These are phyloP conservation scores for Tiliacea aurago DNA, from an alignment of 2,888 invertebrate genomes.

Conservation along the genomic window DNA sequence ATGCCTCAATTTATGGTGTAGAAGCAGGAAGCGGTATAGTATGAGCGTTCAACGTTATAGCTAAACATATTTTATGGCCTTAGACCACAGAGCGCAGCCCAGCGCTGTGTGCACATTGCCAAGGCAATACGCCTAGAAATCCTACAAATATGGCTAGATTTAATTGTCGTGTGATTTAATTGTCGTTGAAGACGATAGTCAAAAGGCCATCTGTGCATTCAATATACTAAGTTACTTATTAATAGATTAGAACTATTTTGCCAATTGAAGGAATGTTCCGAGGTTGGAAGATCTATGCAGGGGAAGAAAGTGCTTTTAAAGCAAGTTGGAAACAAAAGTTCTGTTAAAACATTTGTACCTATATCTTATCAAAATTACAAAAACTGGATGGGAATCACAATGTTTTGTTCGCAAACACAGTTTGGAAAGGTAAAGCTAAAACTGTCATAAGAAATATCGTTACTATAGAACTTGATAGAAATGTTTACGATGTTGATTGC, in stretches of 20 bases:
- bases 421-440: conserved; percentile 39
- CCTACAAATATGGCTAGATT: background rate
- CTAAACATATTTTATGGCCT: conserved; percentile 59
- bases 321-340: background rate
- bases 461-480: conserved; percentile 17
- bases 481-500: too few species aligned
- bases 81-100: conserved; percentile 40
- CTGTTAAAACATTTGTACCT: background rate
- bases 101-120: conserved; percentile 27
- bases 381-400: conserved; percentile 1
- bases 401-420: conserved; percentile 20
- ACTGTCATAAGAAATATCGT: conserved; percentile 35
- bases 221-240: background rate
- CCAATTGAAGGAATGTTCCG: background rate
- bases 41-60: conserved; percentile 41
- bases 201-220: background rate
- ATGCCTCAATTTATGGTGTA: conserved; percentile 49
- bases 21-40: conserved; percentile 54
- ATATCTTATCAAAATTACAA: background rate
- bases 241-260: background rate
- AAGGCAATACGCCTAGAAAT: conserved; percentile 16
- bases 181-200: background rate
- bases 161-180: background rate
- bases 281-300: background rate
- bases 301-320: background rate